Base-by-base conservation (phyloP, 2,888 invertebrate genomes). In the Linnaemya tessellans region DNA sequence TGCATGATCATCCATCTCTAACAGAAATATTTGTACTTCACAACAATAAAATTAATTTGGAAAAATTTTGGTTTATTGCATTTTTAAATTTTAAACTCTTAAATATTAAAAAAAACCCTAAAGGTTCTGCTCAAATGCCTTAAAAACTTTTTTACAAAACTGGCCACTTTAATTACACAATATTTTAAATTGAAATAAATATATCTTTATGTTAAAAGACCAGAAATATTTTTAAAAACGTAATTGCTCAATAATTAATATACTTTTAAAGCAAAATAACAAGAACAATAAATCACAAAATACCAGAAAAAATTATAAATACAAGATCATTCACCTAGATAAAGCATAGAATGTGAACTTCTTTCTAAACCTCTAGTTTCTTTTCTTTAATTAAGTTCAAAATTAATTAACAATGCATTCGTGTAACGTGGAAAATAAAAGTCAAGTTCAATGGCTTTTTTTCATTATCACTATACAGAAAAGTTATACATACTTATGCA, bases 371-470 rank as follows among this genome's bases (percentile, higher is more conserved):
- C 22, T 22, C 38, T 25, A 10, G 3, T 20, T 18, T 13, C 3
- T 38, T 49, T 15, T 62, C 25, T 51, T 25, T 25, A 41, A 41
- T 41, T 41, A 41, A 41, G 11, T 8, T 22, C 1, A 49, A 46
- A n/a, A n/a, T 58, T 51, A 20, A 65, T 71, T 35, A 80, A 64
- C 54, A 71, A 65, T 73, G 71, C 64, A 71, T 64, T 20, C 30
- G 43, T 68, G 18, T 68, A 68, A 58, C 20, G 58, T 80, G 80
- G 25, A 73, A 80, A 80, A 41, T 30, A 58, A 58, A 60, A 49
- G 15, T 67, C 58, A 80, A 67, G 80, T 80, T 80, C 73, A 80
- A 51, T 74, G 80, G 20, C 67, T 67, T 74, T 15, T 18, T 30
- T 60, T 25, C 46, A 58, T 51, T 38, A 70, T 30, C 54, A 67